phyloP scores from a whole-genome alignment of 1,140 invertebrate species.

The Calephelis nemesis region DNA sequence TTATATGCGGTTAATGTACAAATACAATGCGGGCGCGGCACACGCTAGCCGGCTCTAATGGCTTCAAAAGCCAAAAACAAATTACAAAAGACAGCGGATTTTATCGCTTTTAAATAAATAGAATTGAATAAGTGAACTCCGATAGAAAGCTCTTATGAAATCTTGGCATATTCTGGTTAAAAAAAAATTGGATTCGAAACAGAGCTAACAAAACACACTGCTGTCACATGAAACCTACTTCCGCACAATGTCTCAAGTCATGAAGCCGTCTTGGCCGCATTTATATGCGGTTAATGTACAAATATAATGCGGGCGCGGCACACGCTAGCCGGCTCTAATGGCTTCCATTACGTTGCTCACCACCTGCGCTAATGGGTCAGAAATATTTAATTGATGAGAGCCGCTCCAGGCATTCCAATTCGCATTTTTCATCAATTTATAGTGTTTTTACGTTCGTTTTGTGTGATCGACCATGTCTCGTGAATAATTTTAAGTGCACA shows the following conservation, averaged over 20 bases:
- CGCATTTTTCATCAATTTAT: conserved; percentile 62
- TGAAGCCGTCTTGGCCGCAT: conserved; percentile 38
- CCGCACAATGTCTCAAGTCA: conserved; percentile 27
- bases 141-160: no score
- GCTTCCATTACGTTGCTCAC: conserved; percentile 68
- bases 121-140: no score
- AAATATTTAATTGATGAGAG: conserved; percentile 75
- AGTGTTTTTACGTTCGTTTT: conserved; percentile 41
- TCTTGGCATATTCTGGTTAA: neutral
- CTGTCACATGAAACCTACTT: neutral
- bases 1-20: conserved; percentile 47
- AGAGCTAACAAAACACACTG: conserved; percentile 7
- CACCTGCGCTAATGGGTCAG: conserved; percentile 73
- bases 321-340: conserved; percentile 56
- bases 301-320: conserved; percentile 49
- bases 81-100: no score
- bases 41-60: conserved; percentile 56
- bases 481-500: conserved; percentile 25
- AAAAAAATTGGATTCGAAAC: neutral
- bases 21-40: conserved; percentile 49
- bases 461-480: conserved; percentile 28
- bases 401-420: conserved; percentile 59
- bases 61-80: conserved; percentile 46
- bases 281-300: conserved; percentile 47
- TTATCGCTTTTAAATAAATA: no score